Evolutionary conservation across 2,113 vertebrate genomes (phyloP).

Genomic region (Erinaceus europaeus): DNA sequence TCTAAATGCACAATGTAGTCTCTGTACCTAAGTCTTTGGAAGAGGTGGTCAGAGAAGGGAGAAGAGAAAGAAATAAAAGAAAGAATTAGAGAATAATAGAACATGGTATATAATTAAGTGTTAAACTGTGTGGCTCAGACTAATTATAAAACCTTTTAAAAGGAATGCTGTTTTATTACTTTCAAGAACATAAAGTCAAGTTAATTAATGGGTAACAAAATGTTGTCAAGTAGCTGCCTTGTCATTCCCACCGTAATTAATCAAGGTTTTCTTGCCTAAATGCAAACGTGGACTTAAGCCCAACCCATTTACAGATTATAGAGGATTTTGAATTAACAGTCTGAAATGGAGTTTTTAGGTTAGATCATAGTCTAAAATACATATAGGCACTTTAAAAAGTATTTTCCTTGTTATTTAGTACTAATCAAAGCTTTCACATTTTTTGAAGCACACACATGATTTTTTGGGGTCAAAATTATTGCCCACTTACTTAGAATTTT

Average conservation of each 20-base stretch:
- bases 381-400: neutral
- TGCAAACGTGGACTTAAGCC: constrained; percentile 56
- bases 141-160: constrained; percentile 72
- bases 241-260: constrained; percentile 59
- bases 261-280: constrained; percentile 55
- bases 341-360: constrained; percentile 1
- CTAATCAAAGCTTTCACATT: neutral
- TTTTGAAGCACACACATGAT: neutral
- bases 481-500: neutral
- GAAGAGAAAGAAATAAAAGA: neutral
- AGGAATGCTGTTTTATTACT: constrained; percentile 70
- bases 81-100: constrained; percentile 54
- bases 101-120: constrained; percentile 65
- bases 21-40: fast-evolving
- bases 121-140: constrained; percentile 64
- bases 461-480: neutral
- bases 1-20: neutral
- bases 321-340: constrained; percentile 43
- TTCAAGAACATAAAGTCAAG: constrained; percentile 71
- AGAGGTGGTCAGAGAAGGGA: neutral
- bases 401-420: neutral
- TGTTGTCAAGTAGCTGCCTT: constrained; percentile 65
- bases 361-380: neutral
- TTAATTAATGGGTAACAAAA: constrained; percentile 76
- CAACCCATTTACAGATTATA: constrained; percentile 29